phyloP scores from a whole-genome alignment of 2,888 invertebrate species.

The Mythimna pallens region DNA sequence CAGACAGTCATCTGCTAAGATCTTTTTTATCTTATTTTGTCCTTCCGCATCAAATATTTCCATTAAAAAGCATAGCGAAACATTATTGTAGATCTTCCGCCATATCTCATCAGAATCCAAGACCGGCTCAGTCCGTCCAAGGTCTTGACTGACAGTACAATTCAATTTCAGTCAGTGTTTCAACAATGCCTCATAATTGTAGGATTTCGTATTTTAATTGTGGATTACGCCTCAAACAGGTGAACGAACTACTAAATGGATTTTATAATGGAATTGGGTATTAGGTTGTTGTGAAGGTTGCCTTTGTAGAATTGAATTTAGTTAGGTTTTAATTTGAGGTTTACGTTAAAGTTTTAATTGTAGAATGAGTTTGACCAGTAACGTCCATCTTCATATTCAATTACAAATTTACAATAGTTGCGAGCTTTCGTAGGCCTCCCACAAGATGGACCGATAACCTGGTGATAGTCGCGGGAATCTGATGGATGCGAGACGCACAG shows the following conservation, averaged over 20 bases:
- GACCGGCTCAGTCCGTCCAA: conserved; percentile 5
- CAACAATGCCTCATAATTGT: conserved; percentile 57
- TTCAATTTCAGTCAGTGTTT: conserved; percentile 54
- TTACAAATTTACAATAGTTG: too few species aligned
- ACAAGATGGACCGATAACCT: too few species aligned
- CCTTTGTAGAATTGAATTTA: conserved; percentile 14
- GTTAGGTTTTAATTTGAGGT: conserved; percentile 5
- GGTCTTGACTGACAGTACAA: conserved; percentile 43
- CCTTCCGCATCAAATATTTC: background rate
- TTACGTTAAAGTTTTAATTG: conserved; percentile 18
- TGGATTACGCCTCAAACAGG: conserved; percentile 46
- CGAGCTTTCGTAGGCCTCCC: too few species aligned
- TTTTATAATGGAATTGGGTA: conserved; percentile 50
- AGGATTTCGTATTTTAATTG: conserved; percentile 61
- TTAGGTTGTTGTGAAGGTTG: conserved; percentile 15
- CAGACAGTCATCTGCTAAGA: too few species aligned
- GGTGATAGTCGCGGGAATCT: too few species aligned
- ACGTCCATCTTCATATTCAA: background rate
- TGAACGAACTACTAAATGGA: conserved; percentile 45
- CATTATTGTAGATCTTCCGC: background rate
- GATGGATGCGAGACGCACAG: too few species aligned
- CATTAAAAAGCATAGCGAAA: background rate
- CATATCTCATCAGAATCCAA: conserved; percentile 15
- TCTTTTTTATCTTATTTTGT: too few species aligned
- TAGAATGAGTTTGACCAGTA: background rate